Conservation (phyloP, 2,113 vertebrate species). For the Lampris megalopsis region DNA sequence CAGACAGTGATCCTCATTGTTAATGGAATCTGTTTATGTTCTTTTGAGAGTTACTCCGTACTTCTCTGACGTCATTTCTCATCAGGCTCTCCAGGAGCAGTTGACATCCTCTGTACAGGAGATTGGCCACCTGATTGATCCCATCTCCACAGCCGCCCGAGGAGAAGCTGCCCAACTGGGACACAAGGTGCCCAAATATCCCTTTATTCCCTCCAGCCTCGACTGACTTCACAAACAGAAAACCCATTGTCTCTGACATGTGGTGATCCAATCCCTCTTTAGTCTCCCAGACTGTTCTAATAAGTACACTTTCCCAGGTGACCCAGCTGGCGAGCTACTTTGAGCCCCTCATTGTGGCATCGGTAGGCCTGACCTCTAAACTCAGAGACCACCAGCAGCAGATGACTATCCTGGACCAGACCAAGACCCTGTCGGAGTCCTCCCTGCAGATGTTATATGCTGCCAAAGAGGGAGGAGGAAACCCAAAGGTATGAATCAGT, state of each 20-base stretch:
- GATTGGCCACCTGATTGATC: constrained; percentile 97
- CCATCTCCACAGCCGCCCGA: constrained; percentile 91
- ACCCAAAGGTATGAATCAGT: constrained; percentile 89
- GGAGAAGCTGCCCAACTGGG: constrained; percentile 97
- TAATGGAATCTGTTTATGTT: constrained; percentile 56
- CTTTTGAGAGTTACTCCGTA: constrained; percentile 44
- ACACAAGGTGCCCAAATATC: constrained; percentile 88
- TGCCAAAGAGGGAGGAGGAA: constrained; percentile 97
- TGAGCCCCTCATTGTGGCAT: constrained; percentile 92
- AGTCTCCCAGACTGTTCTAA: constrained; percentile 12
- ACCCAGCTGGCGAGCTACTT: constrained; percentile 97
- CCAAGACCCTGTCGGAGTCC: constrained; percentile 95
- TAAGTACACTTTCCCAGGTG: constrained; percentile 81
- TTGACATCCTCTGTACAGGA: constrained; percentile 97
- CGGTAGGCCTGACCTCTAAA: constrained; percentile 94
- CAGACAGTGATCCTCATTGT: constrained; percentile 28
- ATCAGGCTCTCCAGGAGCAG: constrained; percentile 95
- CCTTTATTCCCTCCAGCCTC: constrained; percentile 48
- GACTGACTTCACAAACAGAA: constrained; percentile 2
- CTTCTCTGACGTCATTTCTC: constrained; percentile 43
- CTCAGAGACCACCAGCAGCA: constrained; percentile 95
- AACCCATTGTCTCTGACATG: constrained; percentile 21
- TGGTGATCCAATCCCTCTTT: constrained; percentile 27
- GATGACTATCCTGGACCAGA: constrained; percentile 97
- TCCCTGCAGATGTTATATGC: constrained; percentile 98